Conservation (phyloP, 2,888 invertebrate genomes). For the Carabus problematicus region DNA sequence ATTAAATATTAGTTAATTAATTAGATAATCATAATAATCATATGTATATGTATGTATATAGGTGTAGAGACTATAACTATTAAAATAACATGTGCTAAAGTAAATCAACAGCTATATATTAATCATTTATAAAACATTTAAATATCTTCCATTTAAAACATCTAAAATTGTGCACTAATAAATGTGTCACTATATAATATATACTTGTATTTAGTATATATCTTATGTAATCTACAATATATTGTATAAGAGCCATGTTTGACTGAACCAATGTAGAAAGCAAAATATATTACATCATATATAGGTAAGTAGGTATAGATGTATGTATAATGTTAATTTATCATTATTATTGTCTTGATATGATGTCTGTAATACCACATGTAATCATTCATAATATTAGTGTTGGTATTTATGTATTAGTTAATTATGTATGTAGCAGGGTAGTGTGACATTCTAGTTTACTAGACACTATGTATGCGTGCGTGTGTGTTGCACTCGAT, state of each 20-base stretch:
- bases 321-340: too few species aligned
- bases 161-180: slow-evolving; percentile 42
- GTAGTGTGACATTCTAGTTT: not conserved
- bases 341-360: too few species aligned
- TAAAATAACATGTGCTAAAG: slow-evolving; percentile 37
- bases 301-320: too few species aligned
- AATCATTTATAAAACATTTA: slow-evolving; percentile 42
- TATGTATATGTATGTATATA: too few species aligned
- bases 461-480: not conserved
- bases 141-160: slow-evolving; percentile 40
- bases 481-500: too few species aligned
- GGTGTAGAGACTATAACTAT: slow-evolving; percentile 32
- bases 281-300: slow-evolving; percentile 24
- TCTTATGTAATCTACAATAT: too few species aligned
- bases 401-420: not conserved
- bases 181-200: slow-evolving; percentile 27
- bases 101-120: slow-evolving; percentile 42
- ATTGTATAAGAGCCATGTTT: too few species aligned
- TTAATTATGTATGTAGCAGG: not conserved
- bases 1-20: too few species aligned
- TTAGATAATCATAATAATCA: slow-evolving; percentile 13
- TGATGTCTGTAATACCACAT: not conserved
- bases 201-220: too few species aligned
- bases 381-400: not conserved
- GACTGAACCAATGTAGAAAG: slow-evolving; percentile 15